Conservation (phyloP, 64 coral and sea anemone species). For the Cladopsammia gracilis region DNA sequence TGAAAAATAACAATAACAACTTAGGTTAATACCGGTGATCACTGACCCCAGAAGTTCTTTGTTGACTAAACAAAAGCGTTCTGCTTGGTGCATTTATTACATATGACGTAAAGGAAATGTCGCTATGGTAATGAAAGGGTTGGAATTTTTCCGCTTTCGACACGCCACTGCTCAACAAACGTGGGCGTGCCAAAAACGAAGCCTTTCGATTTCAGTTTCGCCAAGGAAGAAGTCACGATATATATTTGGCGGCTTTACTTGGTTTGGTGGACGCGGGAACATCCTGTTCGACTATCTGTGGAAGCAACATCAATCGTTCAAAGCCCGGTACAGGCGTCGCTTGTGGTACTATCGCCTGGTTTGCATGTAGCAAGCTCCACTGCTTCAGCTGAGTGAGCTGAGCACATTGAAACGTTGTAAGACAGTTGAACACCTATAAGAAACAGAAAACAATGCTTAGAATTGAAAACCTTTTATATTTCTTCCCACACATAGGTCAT, state of each 20-base stretch:
- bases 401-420: neutral
- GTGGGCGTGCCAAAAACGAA: neutral
- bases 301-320: slow-evolving; percentile 8
- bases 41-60: no score
- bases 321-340: slow-evolving; percentile 8
- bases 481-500: neutral
- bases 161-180: neutral
- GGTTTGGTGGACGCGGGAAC: neutral
- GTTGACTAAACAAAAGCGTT: no score
- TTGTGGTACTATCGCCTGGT: slow-evolving; percentile 5
- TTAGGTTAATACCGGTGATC: no score
- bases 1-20: neutral
- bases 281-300: neutral
- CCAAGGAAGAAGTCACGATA: neutral
- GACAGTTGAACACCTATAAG: slow-evolving; percentile 20
- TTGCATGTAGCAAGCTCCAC: slow-evolving; percentile 2
- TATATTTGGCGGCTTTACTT: neutral
- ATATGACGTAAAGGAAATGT: neutral
- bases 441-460: neutral
- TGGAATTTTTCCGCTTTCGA: slow-evolving; percentile 47
- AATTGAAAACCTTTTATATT: neutral
- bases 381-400: neutral
- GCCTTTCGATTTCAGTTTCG: neutral
- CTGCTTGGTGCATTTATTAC: neutral
- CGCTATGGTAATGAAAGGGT: neutral